Evolutionary conservation across 2,888 invertebrate genomes (phyloP).

Genomic region (Epicampocera succincta): DNA sequence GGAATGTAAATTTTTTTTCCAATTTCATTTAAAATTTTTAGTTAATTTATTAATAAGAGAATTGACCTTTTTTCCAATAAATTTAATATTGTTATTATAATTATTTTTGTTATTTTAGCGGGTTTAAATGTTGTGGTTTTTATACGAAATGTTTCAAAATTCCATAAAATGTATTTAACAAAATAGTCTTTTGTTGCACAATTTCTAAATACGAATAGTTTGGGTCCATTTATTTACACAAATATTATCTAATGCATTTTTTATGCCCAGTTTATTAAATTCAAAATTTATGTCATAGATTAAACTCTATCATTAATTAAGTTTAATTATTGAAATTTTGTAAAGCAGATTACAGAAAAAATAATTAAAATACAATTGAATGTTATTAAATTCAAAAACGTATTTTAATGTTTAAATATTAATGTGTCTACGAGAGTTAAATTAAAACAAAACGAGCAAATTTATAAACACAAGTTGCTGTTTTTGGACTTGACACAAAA

Average conservation of each 20-base stretch:
- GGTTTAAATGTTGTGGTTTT: slow-evolving; percentile 27
- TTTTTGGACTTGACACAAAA: too few species aligned
- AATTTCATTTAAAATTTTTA: slow-evolving; percentile 53
- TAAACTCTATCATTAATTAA: slow-evolving; percentile 57
- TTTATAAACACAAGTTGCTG: too few species aligned
- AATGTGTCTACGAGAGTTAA: too few species aligned
- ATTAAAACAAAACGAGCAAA: too few species aligned
- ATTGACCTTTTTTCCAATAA: slow-evolving; percentile 44
- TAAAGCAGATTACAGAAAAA: slow-evolving; percentile 21
- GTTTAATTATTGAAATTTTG: slow-evolving; percentile 54
- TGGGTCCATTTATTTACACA: slow-evolving; percentile 29
- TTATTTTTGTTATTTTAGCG: slow-evolving; percentile 8
- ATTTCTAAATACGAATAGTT: background rate
- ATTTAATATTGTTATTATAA: slow-evolving; percentile 17
- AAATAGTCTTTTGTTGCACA: background rate
- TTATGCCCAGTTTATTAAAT: slow-evolving; percentile 47
- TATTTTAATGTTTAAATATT: too few species aligned
- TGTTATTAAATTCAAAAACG: background rate
- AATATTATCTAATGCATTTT: slow-evolving; percentile 37
- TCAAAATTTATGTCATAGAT: slow-evolving; percentile 49
- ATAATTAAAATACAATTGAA: slow-evolving; percentile 37
- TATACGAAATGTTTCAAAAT: slow-evolving; percentile 6
- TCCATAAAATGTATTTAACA: slow-evolving; percentile 36
- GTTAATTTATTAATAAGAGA: slow-evolving; percentile 60
- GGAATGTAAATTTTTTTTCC: background rate